These are phyloP conservation scores for Corythaeola cristata DNA, from an alignment of 2,113 vertebrate genomes.

Conservation along the genomic window DNA sequence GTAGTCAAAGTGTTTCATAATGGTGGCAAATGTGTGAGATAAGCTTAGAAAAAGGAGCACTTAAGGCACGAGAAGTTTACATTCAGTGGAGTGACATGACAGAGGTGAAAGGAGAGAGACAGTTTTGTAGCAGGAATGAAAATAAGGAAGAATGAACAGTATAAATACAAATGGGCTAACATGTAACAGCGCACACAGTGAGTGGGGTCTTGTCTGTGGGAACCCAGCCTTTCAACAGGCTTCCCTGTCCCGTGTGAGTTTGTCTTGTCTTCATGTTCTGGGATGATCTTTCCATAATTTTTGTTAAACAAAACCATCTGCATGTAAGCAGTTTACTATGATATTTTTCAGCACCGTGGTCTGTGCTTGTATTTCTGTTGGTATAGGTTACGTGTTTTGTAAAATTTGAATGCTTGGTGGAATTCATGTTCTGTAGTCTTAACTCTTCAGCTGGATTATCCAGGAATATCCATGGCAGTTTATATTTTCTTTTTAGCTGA, in stretches of 20 bases:
- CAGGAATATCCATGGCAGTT: background rate
- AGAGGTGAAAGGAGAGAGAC: background rate
- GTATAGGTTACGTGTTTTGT: background rate
- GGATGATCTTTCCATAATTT: background rate
- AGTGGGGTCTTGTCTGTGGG: background rate
- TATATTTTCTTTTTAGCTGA: background rate
- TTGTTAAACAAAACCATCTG: background rate
- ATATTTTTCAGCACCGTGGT: background rate
- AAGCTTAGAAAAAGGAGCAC: background rate
- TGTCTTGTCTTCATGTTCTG: background rate
- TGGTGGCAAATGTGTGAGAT: background rate
- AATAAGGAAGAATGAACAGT: background rate
- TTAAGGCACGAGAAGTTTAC: background rate
- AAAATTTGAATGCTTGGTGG: background rate
- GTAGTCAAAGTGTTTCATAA: background rate
- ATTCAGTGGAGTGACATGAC: background rate
- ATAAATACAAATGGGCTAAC: background rate
- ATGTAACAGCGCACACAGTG: rapidly evolving
- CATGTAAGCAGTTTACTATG: background rate
- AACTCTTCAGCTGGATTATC: background rate
- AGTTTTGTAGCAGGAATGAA: background rate
- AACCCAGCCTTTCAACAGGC: background rate
- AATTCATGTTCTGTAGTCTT: background rate
- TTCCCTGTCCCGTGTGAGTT: background rate
- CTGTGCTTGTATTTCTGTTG: background rate